Base-by-base conservation (phyloP, 2,113 vertebrate genomes). In the Nycticryphes semicollaris region DNA sequence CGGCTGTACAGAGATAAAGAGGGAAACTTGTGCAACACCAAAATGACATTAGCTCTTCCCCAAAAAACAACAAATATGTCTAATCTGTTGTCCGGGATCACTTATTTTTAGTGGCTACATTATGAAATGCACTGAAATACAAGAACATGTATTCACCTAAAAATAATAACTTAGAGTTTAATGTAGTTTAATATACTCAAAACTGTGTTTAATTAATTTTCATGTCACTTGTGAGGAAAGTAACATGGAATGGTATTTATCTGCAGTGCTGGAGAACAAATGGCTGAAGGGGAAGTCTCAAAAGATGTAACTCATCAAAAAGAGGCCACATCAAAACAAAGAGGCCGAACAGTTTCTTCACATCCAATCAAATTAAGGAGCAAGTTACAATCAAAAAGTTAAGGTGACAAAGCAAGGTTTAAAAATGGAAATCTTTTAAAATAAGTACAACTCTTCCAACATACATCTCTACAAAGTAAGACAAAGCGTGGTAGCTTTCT, bases 21-120 rank as follows among this genome's bases (percentile, higher is more conserved):
- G 35, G 87, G 74, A 97, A 94, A 89, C 56, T 89, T 92, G 74
- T 54, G 86, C 89, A 95, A 92, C 89, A 94, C 89, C 50, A 91
- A 93, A 89, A 92, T 94, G 95, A 95, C 94, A 95, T 79, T 87
- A 89, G 84, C 81, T 94, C 41, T 96, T 91, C 74, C 77, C 54
- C 50, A 82, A 59, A 94, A 92, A 84, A 93, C 87, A 96, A 96
- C 96, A 97, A 92, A 94, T 96, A 95, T 89, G 92, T 96, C 62
- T 95, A 92, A 90, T 94, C 73, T 95, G 92, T 96, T 96, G 95
- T 82, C 92, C 66, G 50, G 85, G 87, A 96, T 93, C 94, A 94
- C 53, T 95, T 94, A 88, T 93, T 95, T 96, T 95, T 92, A 93
- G 86, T 76, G 84, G n/a, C 53, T 94, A 54, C 82, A 94, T 80